Percentiles rank a stretch among this genome's conserved stretches.
phyloP scores from a whole-genome alignment of 1,140 invertebrate genomes.

The Leguminivora glycinivorella region DNA sequence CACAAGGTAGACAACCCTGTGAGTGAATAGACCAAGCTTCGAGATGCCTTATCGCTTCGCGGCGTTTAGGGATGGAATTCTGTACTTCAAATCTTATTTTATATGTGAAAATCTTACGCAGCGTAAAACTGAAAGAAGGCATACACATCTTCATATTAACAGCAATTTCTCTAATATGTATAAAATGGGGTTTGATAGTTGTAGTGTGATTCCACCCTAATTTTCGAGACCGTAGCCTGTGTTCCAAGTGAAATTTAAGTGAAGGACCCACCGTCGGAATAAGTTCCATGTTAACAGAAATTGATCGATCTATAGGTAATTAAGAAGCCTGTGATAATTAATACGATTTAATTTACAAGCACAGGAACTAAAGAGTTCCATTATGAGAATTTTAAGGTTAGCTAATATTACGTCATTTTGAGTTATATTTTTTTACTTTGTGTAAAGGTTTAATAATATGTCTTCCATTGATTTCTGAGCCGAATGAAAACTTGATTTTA shows the following conservation, averaged over 20 bases:
- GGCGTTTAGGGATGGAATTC: too few species aligned
- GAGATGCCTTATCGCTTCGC: conserved; percentile 55
- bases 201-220: too few species aligned
- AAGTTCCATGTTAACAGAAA: conserved; percentile 19
- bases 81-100: too few species aligned
- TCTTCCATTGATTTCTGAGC: conserved; percentile 7
- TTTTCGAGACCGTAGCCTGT: conserved; percentile 29
- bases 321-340: conserved; percentile 28
- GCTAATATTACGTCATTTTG: conserved; percentile 2
- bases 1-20: conserved; percentile 39
- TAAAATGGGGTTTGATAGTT: too few species aligned
- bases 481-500: neutral
- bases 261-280: conserved; percentile 36
- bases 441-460: neutral
- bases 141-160: too few species aligned
- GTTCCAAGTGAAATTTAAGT: conserved; percentile 33
- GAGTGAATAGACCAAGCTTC: conserved; percentile 48
- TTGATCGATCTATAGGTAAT: conserved; percentile 15
- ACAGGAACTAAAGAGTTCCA: neutral
- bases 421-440: neutral
- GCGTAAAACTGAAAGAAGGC: too few species aligned
- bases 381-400: conserved; percentile 11
- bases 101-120: too few species aligned
- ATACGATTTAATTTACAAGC: neutral
- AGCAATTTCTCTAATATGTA: too few species aligned